Evolutionary conservation across 2,888 invertebrate species (phyloP).

Genomic region (Poecilus cupreus): DNA sequence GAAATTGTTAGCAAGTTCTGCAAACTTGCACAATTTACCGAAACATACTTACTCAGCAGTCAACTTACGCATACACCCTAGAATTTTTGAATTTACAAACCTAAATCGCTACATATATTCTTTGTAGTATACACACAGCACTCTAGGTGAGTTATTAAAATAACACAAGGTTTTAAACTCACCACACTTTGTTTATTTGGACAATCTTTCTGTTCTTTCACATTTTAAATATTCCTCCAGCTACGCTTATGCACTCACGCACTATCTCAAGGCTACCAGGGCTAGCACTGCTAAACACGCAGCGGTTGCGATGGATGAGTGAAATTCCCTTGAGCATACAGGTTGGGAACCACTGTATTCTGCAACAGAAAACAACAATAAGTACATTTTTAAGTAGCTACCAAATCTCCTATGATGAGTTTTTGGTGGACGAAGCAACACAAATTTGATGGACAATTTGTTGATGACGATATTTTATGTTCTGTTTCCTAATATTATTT

Average conservation of each 20-base stretch:
- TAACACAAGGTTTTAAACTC: slow-evolving; percentile 30
- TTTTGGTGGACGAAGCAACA: too few relatives aligned
- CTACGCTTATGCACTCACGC: slow-evolving; percentile 9
- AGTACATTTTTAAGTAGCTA: too few relatives aligned
- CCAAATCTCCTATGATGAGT: too few relatives aligned
- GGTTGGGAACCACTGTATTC: slow-evolving; percentile 32
- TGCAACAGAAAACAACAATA: slow-evolving; percentile 11
- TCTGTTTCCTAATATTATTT: too few relatives aligned
- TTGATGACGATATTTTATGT: too few relatives aligned
- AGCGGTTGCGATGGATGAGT: neutral
- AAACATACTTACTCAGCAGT: neutral
- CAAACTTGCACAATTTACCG: neutral
- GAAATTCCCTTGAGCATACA: neutral
- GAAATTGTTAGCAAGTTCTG: neutral
- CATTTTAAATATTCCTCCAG: slow-evolving; percentile 18
- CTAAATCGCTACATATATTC: slow-evolving; percentile 45
- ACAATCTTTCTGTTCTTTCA: slow-evolving; percentile 9
- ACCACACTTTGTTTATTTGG: slow-evolving; percentile 30
- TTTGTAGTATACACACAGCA: slow-evolving; percentile 48
- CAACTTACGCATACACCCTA: slow-evolving; percentile 22
- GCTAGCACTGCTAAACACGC: slow-evolving; percentile 3
- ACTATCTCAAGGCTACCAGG: slow-evolving; percentile 40
- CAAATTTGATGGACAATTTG: too few relatives aligned
- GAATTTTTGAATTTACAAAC: slow-evolving; percentile 44
- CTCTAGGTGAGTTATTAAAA: slow-evolving; percentile 43